Conservation (phyloP, 2,113 vertebrate genomes). For the Sapajus apella region DNA sequence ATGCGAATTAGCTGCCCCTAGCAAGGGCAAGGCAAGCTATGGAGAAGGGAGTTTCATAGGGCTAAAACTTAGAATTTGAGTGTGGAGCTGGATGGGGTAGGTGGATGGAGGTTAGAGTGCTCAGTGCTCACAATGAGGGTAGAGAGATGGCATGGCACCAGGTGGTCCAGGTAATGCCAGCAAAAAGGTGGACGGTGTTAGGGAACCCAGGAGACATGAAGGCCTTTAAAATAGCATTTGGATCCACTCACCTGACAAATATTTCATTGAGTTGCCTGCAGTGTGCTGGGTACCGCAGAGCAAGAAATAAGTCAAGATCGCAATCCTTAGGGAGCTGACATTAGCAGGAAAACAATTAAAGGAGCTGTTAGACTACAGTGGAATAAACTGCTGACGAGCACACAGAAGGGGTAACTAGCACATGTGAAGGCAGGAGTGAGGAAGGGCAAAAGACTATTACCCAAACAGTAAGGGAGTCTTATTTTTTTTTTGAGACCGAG, state of each 20-base stretch:
- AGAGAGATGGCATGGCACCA: background rate
- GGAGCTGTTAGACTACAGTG: background rate
- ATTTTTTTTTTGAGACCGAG: too few relatives aligned
- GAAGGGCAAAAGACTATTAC: background rate
- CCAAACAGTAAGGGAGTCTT: background rate
- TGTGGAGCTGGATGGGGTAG: background rate
- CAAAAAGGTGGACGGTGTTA: background rate
- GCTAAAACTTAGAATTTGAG: background rate
- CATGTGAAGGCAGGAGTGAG: background rate
- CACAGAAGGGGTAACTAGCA: background rate
- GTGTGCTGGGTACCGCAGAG: background rate
- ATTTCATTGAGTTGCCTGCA: background rate
- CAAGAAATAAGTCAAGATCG: background rate
- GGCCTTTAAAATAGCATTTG: background rate
- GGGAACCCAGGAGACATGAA: background rate
- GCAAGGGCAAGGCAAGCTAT: background rate
- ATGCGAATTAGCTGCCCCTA: too few relatives aligned
- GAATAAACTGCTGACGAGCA: background rate
- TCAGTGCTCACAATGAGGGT: background rate
- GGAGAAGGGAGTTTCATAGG: background rate
- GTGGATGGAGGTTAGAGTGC: background rate
- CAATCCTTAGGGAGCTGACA: background rate
- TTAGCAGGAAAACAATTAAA: background rate
- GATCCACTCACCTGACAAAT: background rate
- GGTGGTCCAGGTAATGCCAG: background rate